These are phyloP conservation scores for Menidia menidia DNA, from an alignment of 2,797 vertebrate species.

Conservation along the genomic window DNA sequence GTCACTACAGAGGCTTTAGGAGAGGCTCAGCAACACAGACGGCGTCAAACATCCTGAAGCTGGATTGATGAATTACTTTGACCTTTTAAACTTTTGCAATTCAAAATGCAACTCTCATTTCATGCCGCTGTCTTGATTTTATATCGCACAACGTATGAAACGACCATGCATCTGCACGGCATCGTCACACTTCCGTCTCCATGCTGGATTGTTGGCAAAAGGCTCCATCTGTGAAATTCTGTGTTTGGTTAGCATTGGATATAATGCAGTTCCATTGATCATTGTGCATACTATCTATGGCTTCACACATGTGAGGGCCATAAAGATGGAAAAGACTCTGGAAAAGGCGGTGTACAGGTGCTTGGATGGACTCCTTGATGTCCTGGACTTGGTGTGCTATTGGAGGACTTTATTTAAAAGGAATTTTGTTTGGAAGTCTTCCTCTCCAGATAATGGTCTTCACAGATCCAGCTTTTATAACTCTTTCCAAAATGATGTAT, in stretches of 20 bases:
- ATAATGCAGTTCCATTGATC: too few species aligned
- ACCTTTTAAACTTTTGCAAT: background rate
- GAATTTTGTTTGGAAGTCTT: background rate
- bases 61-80: background rate
- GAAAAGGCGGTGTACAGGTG: background rate
- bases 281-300: too few species aligned
- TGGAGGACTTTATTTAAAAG: background rate
- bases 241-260: background rate
- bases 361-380: background rate
- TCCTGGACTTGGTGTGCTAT: background rate
- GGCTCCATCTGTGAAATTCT: background rate
- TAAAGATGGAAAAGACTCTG: background rate
- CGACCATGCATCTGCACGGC: background rate
- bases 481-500: background rate
- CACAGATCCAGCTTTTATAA: background rate
- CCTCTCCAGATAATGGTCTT: background rate
- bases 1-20: conserved; percentile 21
- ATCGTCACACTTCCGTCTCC: background rate
- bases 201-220: background rate
- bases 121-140: background rate
- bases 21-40: conserved; percentile 24
- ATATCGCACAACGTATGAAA: background rate
- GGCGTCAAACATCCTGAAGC: background rate
- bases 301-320: too few species aligned
- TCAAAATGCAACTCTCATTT: background rate